Evolutionary conservation across 2,113 vertebrate genomes (phyloP).

Genomic region (Nothoprocta pentlandii): DNA sequence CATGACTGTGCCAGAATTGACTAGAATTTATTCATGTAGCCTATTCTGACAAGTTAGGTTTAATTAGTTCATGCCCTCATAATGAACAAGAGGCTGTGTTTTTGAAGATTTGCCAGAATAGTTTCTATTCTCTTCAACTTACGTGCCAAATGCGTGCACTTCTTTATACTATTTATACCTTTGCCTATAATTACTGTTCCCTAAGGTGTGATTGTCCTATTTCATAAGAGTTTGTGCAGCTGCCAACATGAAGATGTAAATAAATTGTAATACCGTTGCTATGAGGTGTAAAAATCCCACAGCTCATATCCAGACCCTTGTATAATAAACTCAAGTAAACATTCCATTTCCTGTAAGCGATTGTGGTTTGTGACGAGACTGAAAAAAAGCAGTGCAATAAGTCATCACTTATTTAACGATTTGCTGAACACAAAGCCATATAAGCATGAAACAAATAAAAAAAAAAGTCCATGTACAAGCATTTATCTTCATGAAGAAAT

Average conservation of each 20-base stretch:
- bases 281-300: constrained; percentile 90
- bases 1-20: constrained; percentile 74
- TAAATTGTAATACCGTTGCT: constrained; percentile 94
- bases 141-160: constrained; percentile 82
- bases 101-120: constrained; percentile 81
- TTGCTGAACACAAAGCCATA: constrained; percentile 82
- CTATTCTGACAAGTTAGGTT: constrained; percentile 80
- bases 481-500: constrained; percentile 12
- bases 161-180: constrained; percentile 89
- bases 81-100: constrained; percentile 76
- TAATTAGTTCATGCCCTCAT: constrained; percentile 84
- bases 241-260: constrained; percentile 94
- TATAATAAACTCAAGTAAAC: constrained; percentile 93
- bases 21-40: constrained; percentile 78
- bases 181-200: constrained; percentile 88
- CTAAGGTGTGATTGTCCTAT: constrained; percentile 88
- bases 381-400: constrained; percentile 77
- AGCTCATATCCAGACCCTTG: constrained; percentile 87
- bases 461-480: not conserved
- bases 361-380: constrained; percentile 89
- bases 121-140: constrained; percentile 82
- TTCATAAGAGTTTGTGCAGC: constrained; percentile 92
- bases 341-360: constrained; percentile 92
- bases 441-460: constrained; percentile 58
- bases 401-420: constrained; percentile 81